Conservation (phyloP, 2,888 invertebrate species). For the Diaprepes abbreviatus region DNA sequence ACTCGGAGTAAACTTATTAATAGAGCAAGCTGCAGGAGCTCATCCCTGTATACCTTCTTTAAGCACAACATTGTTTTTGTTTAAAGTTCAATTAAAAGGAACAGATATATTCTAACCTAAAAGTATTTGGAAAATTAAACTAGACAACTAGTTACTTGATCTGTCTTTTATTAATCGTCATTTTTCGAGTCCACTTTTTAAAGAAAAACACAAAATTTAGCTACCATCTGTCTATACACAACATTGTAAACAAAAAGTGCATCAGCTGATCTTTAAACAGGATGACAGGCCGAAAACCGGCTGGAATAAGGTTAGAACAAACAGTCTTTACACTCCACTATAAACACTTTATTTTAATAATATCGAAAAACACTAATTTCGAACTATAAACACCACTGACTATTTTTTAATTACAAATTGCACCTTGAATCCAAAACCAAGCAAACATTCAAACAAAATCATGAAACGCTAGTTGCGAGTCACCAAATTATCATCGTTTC, state of each 20-base stretch:
- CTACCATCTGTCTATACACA: constrained; percentile 7
- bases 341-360: constrained; percentile 5
- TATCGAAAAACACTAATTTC: constrained; percentile 1
- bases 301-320: constrained; percentile 40
- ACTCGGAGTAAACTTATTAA: constrained; percentile 84
- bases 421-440: constrained; percentile 34
- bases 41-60: constrained; percentile 87
- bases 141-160: constrained; percentile 6
- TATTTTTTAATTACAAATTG: constrained; percentile 20
- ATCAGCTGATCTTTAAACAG: constrained; percentile 57
- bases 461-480: constrained; percentile 32
- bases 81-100: constrained; percentile 24
- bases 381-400: constrained; percentile 15
- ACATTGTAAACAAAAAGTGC: constrained; percentile 54
- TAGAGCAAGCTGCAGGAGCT: constrained; percentile 84
- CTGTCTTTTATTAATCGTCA: constrained; percentile 39
- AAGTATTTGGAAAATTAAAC: constrained; percentile 13
- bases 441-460: constrained; percentile 34
- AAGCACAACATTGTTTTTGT: constrained; percentile 77
- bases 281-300: constrained; percentile 58
- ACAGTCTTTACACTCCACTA: neutral
- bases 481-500: constrained; percentile 25
- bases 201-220: neutral
- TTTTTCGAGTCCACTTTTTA: constrained; percentile 16
- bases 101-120: constrained; percentile 18